Evolutionary conservation across 2,797 vertebrate genomes (phyloP).

Genomic region (Protonibea diacanthus): DNA sequence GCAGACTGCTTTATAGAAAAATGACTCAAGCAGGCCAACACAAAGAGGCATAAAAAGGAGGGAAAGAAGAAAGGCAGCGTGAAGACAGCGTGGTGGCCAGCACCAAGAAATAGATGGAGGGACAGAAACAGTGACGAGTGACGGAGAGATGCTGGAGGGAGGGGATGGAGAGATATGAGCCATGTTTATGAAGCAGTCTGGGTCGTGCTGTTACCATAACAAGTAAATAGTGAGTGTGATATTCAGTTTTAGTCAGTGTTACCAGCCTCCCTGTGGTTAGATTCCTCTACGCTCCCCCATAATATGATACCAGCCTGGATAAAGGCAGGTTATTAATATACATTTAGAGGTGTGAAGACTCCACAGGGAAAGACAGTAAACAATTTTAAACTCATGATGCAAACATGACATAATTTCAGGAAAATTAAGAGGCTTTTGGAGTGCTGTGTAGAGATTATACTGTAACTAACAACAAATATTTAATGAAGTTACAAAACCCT

Average conservation of each 20-base stretch:
- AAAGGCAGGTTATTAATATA: constrained; percentile 63
- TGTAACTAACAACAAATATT: too few species aligned
- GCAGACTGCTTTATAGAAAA: constrained; percentile 64
- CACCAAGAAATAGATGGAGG: constrained; percentile 15
- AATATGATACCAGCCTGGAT: constrained; percentile 52
- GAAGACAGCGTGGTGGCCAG: neutral
- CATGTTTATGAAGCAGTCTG: constrained; percentile 56
- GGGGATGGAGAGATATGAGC: constrained; percentile 36
- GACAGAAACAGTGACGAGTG: constrained; percentile 4
- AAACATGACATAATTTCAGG: neutral
- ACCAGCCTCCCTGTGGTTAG: constrained; percentile 45
- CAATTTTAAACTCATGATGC: constrained; percentile 1
- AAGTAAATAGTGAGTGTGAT: constrained; percentile 72
- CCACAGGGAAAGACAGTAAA: constrained; percentile 22
- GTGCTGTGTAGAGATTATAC: neutral
- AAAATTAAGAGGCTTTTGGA: neutral
- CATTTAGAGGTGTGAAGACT: constrained; percentile 27
- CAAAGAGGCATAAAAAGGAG: constrained; percentile 24
- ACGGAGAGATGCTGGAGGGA: constrained; percentile 7
- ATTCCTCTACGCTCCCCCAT: constrained; percentile 25
- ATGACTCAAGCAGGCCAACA: constrained; percentile 66
- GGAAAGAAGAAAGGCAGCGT: constrained; percentile 3
- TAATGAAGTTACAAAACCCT: too few species aligned
- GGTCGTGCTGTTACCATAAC: constrained; percentile 75
- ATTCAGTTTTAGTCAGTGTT: constrained; percentile 51